phyloP scores from a whole-genome alignment of 1,140 invertebrate species.

The Drosophila santomea region DNA sequence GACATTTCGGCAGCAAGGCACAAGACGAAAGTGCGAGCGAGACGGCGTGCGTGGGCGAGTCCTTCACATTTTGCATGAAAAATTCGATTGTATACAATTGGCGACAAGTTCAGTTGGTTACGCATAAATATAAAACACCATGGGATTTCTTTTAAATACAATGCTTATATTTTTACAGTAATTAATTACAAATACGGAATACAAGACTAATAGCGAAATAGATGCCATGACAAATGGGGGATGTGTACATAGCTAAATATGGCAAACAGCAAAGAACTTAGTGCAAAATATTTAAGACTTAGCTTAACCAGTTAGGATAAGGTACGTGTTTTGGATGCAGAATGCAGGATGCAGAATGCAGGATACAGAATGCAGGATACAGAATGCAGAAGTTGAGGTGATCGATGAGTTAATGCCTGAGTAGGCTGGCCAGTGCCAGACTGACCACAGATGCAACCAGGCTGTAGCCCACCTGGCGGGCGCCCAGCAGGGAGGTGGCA shows the following conservation, averaged over 20 bases:
- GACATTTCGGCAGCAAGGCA: slow-evolving; percentile 71
- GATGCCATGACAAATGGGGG: slow-evolving; percentile 11
- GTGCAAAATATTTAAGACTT: slow-evolving; percentile 42
- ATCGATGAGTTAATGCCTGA: slow-evolving; percentile 32
- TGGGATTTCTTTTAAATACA: slow-evolving; percentile 30
- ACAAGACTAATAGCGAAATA: slow-evolving; percentile 17
- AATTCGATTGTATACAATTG: slow-evolving; percentile 48
- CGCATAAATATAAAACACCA: background rate
- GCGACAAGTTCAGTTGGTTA: slow-evolving; percentile 8
- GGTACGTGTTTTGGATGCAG: slow-evolving; percentile 34
- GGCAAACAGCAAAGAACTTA: slow-evolving; percentile 34
- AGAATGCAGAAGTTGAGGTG: background rate
- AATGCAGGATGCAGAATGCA: background rate
- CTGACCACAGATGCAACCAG: slow-evolving; percentile 33
- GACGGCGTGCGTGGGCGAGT: slow-evolving; percentile 22
- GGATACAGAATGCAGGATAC: background rate
- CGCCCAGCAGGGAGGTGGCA: slow-evolving; percentile 37
- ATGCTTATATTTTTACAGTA: slow-evolving; percentile 54
- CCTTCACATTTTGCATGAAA: slow-evolving; percentile 42
- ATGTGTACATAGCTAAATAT: slow-evolving; percentile 30
- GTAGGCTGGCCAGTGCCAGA: slow-evolving; percentile 26
- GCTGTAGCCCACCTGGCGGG: slow-evolving; percentile 32
- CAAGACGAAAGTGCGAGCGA: background rate
- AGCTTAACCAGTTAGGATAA: slow-evolving; percentile 37
- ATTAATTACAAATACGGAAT: slow-evolving; percentile 46